These are phyloP conservation scores for Lasioglossum baleicum DNA, from an alignment of 1,140 invertebrate genomes.

Conservation along the genomic window DNA sequence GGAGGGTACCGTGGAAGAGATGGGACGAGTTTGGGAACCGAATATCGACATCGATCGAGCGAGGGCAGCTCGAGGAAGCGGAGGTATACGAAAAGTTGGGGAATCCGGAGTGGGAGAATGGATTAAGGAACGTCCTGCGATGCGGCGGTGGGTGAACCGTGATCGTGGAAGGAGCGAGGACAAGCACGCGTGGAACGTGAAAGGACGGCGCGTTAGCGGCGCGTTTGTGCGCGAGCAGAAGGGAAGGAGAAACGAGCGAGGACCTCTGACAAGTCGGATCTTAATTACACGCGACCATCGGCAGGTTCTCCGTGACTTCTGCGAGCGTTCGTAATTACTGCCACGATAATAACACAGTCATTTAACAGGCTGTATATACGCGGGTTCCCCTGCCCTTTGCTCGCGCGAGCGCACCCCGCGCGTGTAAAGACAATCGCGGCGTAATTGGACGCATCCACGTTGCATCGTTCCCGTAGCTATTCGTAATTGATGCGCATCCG, in stretches of 20 bases:
- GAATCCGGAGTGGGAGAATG: slow-evolving; percentile 31
- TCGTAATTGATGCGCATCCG: slow-evolving; percentile 4
- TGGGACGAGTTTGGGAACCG: no score
- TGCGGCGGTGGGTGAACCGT: slow-evolving; percentile 35
- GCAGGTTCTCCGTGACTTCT: slow-evolving; percentile 39
- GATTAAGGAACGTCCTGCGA: slow-evolving; percentile 58
- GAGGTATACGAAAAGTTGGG: no score
- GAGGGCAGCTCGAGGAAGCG: no score
- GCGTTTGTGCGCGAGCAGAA: slow-evolving; percentile 35
- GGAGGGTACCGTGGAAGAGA: no score
- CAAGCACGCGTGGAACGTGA: slow-evolving; percentile 56
- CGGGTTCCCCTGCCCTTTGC: no score
- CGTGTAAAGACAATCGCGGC: no score
- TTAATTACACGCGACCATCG: slow-evolving; percentile 62
- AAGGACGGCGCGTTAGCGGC: slow-evolving; percentile 45
- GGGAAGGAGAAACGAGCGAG: slow-evolving; percentile 35
- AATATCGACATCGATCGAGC: no score
- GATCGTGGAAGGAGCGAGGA: slow-evolving; percentile 46
- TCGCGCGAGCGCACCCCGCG: no score
- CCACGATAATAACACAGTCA: slow-evolving; percentile 46
- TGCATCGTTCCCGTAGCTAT: background rate
- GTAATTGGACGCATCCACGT: no score
- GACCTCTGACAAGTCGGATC: slow-evolving; percentile 59
- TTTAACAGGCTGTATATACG: background rate
- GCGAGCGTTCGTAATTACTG: slow-evolving; percentile 45